Evolutionary conservation across 2,888 invertebrate genomes (phyloP).

Genomic region (Idaea dimidiata): DNA sequence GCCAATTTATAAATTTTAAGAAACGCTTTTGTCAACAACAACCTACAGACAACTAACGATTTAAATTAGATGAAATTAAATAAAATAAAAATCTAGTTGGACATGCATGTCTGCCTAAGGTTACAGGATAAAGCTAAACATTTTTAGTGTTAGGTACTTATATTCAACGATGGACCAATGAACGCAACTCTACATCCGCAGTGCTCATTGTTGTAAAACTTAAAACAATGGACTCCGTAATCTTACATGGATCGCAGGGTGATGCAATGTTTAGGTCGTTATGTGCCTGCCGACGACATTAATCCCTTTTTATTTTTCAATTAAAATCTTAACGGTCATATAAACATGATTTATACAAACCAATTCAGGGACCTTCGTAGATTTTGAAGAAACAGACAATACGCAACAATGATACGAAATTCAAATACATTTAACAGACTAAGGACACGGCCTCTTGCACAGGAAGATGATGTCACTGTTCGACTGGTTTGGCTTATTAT

Average conservation of each 20-base stretch:
- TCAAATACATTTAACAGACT: conserved; percentile 35
- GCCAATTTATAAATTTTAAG: not conserved
- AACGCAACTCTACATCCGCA: conserved; percentile 38
- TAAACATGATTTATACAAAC: not conserved
- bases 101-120: not conserved
- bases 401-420: not conserved
- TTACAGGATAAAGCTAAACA: not conserved
- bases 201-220: conserved; percentile 50
- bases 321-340: not conserved
- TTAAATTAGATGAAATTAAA: not conserved
- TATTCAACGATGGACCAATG: conserved; percentile 19
- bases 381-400: conserved; percentile 5
- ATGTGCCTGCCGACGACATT: conserved; percentile 15
- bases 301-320: conserved; percentile 14
- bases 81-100: not conserved
- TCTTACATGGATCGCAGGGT: conserved; percentile 32
- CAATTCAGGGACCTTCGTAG: not conserved
- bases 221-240: conserved; percentile 48
- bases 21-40: no score
- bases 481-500: conserved; percentile 76
- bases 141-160: not conserved
- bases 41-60: no score
- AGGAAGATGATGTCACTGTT: conserved; percentile 78
- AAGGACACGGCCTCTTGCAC: conserved; percentile 68
- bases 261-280: conserved; percentile 27